Conservation (phyloP, 2,113 vertebrate species). For the Cyanistes caeruleus region DNA sequence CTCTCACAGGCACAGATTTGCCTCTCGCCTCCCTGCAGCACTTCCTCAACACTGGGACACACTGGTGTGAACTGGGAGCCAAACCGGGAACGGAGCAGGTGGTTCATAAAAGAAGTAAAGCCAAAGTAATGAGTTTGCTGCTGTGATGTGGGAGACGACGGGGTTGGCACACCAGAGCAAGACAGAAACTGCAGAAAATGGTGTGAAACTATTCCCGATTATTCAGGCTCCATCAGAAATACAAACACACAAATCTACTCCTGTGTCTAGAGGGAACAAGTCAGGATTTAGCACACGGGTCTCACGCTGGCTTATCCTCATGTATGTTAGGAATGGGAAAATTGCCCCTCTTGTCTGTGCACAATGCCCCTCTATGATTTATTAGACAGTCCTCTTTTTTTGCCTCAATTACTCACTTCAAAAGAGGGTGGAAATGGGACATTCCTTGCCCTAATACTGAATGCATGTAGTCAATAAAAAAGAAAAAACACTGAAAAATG, state of each 20-base stretch:
- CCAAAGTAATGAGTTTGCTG: not conserved
- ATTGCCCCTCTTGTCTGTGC: not conserved
- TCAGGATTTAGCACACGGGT: not conserved
- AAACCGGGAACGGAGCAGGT: slow-evolving; percentile 4
- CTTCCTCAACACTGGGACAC: not conserved
- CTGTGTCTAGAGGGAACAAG: not conserved
- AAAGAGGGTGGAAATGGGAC: slow-evolving; percentile 61
- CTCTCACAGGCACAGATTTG: not conserved
- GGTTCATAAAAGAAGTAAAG: not conserved
- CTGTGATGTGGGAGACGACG: not conserved
- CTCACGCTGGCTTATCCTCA: not conserved
- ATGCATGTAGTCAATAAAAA: slow-evolving; percentile 71
- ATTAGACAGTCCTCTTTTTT: slow-evolving; percentile 33
- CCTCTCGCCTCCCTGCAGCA: not conserved
- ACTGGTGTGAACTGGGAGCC: slow-evolving; percentile 20
- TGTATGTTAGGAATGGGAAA: not conserved
- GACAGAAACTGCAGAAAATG: not conserved
- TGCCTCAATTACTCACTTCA: slow-evolving; percentile 55
- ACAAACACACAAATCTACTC: rapidly evolving
- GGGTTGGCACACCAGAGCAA: not conserved
- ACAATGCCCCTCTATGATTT: slow-evolving; percentile 58
- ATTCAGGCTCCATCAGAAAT: not conserved
- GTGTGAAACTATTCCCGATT: not conserved
- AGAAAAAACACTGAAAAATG: slow-evolving; percentile 54
- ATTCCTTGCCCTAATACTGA: slow-evolving; percentile 67